Evolutionary conservation across 2,113 vertebrate genomes (phyloP).

Genomic region (Gnathonemus echidnorhynchus): DNA sequence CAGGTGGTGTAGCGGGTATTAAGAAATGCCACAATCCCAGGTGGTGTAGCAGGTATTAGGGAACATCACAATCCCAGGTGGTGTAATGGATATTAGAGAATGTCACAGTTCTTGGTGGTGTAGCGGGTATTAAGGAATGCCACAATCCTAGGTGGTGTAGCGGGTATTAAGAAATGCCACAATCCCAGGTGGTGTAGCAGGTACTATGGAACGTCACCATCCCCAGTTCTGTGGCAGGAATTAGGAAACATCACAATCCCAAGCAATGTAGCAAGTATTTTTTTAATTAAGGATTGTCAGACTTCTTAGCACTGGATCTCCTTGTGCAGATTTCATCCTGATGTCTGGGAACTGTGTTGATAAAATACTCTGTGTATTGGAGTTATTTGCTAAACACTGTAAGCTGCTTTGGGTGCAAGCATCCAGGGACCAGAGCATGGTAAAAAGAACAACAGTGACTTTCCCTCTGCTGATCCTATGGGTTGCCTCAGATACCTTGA

Average conservation of each 20-base stretch:
- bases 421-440: neutral
- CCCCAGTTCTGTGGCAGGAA: neutral
- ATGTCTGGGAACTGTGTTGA: neutral
- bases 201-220: neutral
- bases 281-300: neutral
- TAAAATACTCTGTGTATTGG: neutral
- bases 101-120: too few species aligned
- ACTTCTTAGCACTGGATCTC: neutral
- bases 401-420: neutral
- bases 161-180: accelerated
- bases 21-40: too few species aligned
- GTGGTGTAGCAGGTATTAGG: too few species aligned
- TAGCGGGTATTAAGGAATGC: too few species aligned
- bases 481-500: neutral
- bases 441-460: neutral
- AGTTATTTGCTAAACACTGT: neutral
- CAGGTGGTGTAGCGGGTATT: too few species aligned
- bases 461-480: neutral
- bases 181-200: neutral
- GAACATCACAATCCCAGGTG: neutral
- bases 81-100: neutral
- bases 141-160: neutral
- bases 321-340: neutral
- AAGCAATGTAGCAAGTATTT: neutral
- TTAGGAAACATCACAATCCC: neutral